A percentile compares a stretch with the other conserved stretches of the same genome.
Evolutionary conservation across 2,888 invertebrate species (phyloP).

Genomic region (Erynnis tages): DNA sequence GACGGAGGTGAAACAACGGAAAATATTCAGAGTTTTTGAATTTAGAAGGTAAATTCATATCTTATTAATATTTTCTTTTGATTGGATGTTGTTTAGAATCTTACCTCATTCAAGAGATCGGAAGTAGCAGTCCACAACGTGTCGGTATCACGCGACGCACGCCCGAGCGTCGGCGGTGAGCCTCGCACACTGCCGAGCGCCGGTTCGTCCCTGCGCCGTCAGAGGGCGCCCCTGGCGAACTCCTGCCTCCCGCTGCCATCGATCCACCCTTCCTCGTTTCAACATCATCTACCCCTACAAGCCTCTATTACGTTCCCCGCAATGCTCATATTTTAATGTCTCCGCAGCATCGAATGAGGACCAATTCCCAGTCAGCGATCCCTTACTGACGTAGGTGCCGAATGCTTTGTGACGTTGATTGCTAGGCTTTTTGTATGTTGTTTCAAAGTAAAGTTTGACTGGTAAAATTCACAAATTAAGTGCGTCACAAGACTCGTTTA

Average conservation of each 20-base stretch:
- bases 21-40: no score
- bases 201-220: slow-evolving; percentile 38
- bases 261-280: slow-evolving; percentile 58
- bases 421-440: slow-evolving; percentile 41
- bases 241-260: slow-evolving; percentile 53
- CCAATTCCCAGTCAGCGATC: slow-evolving; percentile 37
- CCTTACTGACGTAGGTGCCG: slow-evolving; percentile 49
- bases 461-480: neutral
- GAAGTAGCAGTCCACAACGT: slow-evolving; percentile 36
- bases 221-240: slow-evolving; percentile 47
- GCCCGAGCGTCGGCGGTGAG: slow-evolving; percentile 49
- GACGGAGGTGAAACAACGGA: no score
- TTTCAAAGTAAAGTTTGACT: neutral
- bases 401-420: slow-evolving; percentile 49
- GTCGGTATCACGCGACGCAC: slow-evolving; percentile 42
- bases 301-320: slow-evolving; percentile 38
- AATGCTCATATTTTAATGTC: slow-evolving; percentile 43
- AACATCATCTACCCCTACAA: slow-evolving; percentile 32
- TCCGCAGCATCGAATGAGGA: slow-evolving; percentile 24
- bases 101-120: slow-evolving; percentile 46
- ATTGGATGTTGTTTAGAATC: no score
- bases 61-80: neutral
- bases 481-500: no score
- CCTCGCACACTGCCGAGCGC: slow-evolving; percentile 52
- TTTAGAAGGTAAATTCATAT: no score